These are phyloP conservation scores for Tenthredo livida DNA, from an alignment of 2,888 invertebrate genomes.

Conservation along the genomic window DNA sequence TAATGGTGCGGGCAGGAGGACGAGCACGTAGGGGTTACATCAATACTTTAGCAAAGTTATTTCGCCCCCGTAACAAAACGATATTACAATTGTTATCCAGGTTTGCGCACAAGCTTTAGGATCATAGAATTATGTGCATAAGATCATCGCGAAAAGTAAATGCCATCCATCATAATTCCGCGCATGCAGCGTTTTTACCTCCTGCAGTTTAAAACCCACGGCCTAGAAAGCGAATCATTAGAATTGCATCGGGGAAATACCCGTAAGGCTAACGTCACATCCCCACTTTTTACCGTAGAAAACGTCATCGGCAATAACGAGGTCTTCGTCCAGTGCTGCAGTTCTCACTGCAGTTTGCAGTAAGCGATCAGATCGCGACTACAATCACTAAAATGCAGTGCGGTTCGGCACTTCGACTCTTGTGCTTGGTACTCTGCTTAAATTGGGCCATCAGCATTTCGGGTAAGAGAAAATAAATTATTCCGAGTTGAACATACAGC, in stretches of 20 bases:
- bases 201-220: neutral
- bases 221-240: neutral
- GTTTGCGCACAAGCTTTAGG: neutral
- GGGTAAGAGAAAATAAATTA: neutral
- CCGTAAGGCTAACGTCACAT: neutral
- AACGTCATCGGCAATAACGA: neutral
- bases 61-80: neutral
- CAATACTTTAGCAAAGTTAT: conserved; percentile 14
- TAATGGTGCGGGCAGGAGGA: conserved; percentile 17
- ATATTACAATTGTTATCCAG: neutral
- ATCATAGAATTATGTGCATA: neutral
- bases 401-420: neutral
- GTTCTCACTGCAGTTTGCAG: neutral
- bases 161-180: neutral
- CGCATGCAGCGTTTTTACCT: neutral
- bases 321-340: conserved; percentile 5
- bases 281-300: neutral
- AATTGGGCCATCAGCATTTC: neutral
- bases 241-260: neutral
- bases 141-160: neutral
- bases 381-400: neutral
- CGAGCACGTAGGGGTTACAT: conserved; percentile 39
- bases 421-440: neutral
- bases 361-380: neutral
- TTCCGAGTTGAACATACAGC: neutral